phyloP scores from a whole-genome alignment of 2,888 invertebrate species.

The Hypolimnas misippus region DNA sequence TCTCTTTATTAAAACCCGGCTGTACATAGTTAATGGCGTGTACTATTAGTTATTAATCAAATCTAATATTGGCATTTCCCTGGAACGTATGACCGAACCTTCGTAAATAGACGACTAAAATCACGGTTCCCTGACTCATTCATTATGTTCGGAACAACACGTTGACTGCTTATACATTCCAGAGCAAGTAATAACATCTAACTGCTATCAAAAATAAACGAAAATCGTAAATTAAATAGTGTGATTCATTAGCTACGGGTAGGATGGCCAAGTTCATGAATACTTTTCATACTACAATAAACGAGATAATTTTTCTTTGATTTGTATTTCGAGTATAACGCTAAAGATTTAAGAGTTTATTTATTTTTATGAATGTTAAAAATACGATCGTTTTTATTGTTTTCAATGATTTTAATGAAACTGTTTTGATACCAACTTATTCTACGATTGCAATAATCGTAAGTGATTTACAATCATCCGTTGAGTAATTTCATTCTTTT shows the following conservation, averaged over 20 bases:
- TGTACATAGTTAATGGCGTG: too few relatives aligned
- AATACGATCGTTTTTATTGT: too few relatives aligned
- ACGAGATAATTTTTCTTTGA: not conserved
- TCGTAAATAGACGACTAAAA: slow-evolving; percentile 22
- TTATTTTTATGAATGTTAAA: too few relatives aligned
- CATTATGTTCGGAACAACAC: slow-evolving; percentile 26
- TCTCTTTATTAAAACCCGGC: too few relatives aligned
- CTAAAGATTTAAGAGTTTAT: too few relatives aligned
- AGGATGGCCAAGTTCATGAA: not conserved
- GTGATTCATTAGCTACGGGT: slow-evolving; percentile 25
- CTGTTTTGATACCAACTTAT: too few relatives aligned
- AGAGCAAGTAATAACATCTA: slow-evolving; percentile 29
- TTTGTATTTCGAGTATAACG: too few relatives aligned
- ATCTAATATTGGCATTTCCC: slow-evolving; percentile 12
- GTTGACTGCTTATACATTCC: slow-evolving; percentile 36
- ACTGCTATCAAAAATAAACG: slow-evolving; percentile 30
- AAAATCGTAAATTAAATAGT: slow-evolving; percentile 24
- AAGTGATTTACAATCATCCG: too few relatives aligned
- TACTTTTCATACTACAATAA: not conserved
- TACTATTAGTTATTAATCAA: slow-evolving; percentile 1
- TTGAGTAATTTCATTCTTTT: too few relatives aligned
- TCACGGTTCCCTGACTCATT: slow-evolving; percentile 31
- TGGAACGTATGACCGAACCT: slow-evolving; percentile 15
- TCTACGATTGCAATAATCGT: too few relatives aligned
- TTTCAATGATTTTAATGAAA: too few relatives aligned